phyloP scores from a whole-genome alignment of 2,113 vertebrate genomes.

The Psammodynastes pulverulentus region DNA sequence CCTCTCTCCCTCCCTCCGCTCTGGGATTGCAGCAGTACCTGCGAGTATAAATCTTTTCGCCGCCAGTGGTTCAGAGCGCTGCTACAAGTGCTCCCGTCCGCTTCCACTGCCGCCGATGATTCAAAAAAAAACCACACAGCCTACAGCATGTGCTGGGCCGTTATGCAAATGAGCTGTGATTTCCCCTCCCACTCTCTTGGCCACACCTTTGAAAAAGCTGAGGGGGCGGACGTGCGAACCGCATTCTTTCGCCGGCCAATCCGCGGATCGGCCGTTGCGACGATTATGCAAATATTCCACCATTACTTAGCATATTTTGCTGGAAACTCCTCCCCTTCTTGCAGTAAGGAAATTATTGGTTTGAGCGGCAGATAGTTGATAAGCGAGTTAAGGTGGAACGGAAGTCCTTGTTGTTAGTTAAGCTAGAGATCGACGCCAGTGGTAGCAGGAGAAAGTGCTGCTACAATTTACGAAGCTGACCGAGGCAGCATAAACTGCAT shows the following conservation, averaged over 20 bases:
- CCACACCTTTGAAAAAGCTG: slow-evolving; percentile 52
- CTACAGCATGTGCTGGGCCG: slow-evolving; percentile 65
- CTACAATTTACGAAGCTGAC: not conserved
- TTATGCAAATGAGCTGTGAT: slow-evolving; percentile 69
- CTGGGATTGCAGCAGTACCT: slow-evolving; percentile 16
- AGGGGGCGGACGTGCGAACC: not conserved
- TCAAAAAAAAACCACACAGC: slow-evolving; percentile 61
- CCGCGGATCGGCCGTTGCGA: not conserved
- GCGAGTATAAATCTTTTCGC: not conserved
- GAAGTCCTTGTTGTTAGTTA: not conserved
- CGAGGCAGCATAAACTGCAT: too few relatives aligned
- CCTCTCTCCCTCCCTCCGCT: not conserved
- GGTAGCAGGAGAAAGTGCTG: not conserved
- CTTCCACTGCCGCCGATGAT: slow-evolving; percentile 55
- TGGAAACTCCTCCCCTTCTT: slow-evolving; percentile 38
- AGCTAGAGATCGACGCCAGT: too few relatives aligned
- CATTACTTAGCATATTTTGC: slow-evolving; percentile 51
- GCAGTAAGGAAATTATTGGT: not conserved
- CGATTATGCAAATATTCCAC: slow-evolving; percentile 41
- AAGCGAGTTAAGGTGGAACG: slow-evolving; percentile 14
- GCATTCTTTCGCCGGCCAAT: slow-evolving; percentile 44
- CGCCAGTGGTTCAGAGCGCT: slow-evolving; percentile 21
- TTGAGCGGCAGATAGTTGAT: accelerated
- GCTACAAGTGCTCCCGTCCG: slow-evolving; percentile 33
- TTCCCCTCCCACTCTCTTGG: slow-evolving; percentile 25